Percentiles rank a stretch among this genome's conserved stretches.
phyloP scores from a whole-genome alignment of 2,113 vertebrate species.

The Lophochroa leadbeateri region DNA sequence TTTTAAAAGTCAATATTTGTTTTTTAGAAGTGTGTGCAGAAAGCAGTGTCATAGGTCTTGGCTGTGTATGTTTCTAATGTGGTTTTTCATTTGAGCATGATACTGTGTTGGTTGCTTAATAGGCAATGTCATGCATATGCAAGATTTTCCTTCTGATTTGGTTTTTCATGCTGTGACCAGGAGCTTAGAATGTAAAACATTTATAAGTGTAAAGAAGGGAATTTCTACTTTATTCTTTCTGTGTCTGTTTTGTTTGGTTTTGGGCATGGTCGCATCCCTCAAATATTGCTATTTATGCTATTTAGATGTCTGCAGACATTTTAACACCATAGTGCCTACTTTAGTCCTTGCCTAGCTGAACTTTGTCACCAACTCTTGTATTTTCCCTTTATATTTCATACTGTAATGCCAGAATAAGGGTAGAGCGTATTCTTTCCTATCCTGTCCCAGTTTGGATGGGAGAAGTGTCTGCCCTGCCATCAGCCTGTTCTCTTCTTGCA shows the following conservation, averaged over 20 bases:
- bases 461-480: neutral
- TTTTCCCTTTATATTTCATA: neutral
- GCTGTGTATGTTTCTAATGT: neutral
- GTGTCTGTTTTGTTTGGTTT: neutral
- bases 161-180: neutral
- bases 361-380: neutral
- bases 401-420: neutral
- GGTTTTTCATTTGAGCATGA: neutral
- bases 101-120: neutral
- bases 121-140: neutral
- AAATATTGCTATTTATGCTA: neutral
- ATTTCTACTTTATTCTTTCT: neutral
- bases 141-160: constrained; percentile 1
- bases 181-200: neutral
- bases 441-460: rapidly evolving
- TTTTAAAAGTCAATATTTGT: neutral
- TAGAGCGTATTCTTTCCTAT: neutral
- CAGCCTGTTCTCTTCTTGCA: neutral
- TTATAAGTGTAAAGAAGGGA: neutral
- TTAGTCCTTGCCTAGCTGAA: neutral
- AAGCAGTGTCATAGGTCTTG: neutral
- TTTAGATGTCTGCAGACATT: neutral
- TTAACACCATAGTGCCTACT: neutral
- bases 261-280: neutral
- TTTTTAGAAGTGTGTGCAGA: neutral